phyloP scores from a whole-genome alignment of 2,113 vertebrate genomes.

The Lophochroa leadbeateri region DNA sequence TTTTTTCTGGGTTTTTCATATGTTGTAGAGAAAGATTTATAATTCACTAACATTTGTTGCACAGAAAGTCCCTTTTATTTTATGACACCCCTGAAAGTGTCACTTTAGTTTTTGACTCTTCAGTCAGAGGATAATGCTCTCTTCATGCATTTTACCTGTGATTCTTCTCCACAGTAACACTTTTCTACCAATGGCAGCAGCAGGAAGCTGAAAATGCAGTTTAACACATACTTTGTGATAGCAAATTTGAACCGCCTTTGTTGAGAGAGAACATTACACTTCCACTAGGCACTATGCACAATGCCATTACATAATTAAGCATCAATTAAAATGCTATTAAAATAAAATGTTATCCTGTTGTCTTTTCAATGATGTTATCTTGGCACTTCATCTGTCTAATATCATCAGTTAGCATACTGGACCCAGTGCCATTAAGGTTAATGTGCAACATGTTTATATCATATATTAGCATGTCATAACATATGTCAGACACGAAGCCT shows the following conservation, averaged over 20 bases:
- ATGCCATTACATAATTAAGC: slow-evolving; percentile 53
- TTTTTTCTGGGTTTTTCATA: not conserved
- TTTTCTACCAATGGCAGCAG: slow-evolving; percentile 13
- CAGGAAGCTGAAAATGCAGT: slow-evolving; percentile 26
- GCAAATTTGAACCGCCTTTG: not conserved
- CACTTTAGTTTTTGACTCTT: not conserved
- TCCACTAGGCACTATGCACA: slow-evolving; percentile 36
- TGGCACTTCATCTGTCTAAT: slow-evolving; percentile 50
- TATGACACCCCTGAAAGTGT: not conserved
- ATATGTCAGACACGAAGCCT: slow-evolving; percentile 55
- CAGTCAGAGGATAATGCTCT: not conserved
- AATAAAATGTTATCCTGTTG: slow-evolving; percentile 68
- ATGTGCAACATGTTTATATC: slow-evolving; percentile 35
- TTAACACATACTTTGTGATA: not conserved
- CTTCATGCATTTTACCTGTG: slow-evolving; percentile 9
- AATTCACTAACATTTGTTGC: not conserved
- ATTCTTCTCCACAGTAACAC: not conserved
- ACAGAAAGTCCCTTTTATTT: not conserved
- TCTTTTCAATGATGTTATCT: slow-evolving; percentile 53
- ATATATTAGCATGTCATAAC: not conserved
- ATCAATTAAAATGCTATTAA: slow-evolving; percentile 72
- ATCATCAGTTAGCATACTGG: slow-evolving; percentile 10
- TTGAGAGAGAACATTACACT: slow-evolving; percentile 21
- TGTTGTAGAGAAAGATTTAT: not conserved
- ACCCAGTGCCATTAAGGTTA: slow-evolving; percentile 59